A percentile compares a stretch with the other conserved stretches of the same genome.
phyloP scores from a whole-genome alignment of 2,113 vertebrate species.

The Arenaria interpres region DNA sequence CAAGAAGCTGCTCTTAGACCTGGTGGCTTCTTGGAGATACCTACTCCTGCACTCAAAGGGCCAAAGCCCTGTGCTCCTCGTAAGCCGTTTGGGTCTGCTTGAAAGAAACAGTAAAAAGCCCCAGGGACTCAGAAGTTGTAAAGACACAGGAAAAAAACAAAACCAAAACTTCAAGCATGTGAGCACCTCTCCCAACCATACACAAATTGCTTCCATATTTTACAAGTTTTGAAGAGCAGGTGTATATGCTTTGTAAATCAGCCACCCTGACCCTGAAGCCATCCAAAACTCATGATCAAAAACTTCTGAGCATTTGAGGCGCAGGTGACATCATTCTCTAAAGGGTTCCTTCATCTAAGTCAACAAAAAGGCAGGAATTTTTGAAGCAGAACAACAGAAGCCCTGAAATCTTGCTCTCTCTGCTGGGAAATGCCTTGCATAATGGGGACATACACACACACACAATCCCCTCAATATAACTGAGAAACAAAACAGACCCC shows the following conservation, averaged over 20 bases:
- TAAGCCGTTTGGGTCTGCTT: neutral
- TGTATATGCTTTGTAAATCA: neutral
- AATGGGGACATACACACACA: neutral
- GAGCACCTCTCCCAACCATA: neutral
- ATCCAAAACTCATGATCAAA: slow-evolving; percentile 50
- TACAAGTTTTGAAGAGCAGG: slow-evolving; percentile 10
- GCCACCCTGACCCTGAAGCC: slow-evolving; percentile 11
- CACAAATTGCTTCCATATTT: slow-evolving; percentile 23
- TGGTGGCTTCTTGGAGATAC: neutral
- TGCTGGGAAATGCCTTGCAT: neutral
- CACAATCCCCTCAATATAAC: neutral
- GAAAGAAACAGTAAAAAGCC: neutral
- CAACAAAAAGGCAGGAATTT: neutral
- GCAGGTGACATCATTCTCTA: slow-evolving; percentile 5
- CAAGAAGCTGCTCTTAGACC: neutral
- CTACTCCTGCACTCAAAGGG: neutral
- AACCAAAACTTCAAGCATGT: neutral
- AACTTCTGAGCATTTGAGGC: slow-evolving; percentile 2
- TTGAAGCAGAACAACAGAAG: slow-evolving; percentile 32
- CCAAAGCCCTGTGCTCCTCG: neutral
- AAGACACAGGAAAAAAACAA: neutral
- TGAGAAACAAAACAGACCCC: neutral
- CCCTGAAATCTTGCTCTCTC: neutral
- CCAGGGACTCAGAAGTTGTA: neutral
- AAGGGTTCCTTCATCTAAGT: slow-evolving; percentile 22